Evolutionary conservation across 2,113 vertebrate species (phyloP).

Genomic region (Columba livia): DNA sequence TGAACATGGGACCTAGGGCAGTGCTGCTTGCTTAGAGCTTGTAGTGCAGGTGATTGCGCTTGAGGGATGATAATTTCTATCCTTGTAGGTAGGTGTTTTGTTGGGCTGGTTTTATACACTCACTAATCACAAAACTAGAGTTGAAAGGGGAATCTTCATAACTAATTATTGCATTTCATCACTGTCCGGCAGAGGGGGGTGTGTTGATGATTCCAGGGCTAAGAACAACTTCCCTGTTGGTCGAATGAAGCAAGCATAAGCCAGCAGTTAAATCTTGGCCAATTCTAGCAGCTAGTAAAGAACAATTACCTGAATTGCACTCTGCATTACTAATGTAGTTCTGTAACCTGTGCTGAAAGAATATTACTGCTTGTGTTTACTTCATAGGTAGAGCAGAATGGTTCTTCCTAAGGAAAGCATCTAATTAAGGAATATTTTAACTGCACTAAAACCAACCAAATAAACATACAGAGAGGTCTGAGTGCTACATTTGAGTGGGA

Average conservation of each 20-base stretch:
- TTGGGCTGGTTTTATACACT: not conserved
- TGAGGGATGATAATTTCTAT: not conserved
- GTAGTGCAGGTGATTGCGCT: not conserved
- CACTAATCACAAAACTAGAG: accelerated
- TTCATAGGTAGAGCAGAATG: not conserved
- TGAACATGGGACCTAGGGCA: accelerated
- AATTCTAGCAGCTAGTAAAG: not conserved
- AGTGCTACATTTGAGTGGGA: not conserved
- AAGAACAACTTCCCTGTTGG: accelerated
- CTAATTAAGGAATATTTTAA: not conserved
- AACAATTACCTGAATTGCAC: not conserved
- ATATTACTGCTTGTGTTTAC: not conserved
- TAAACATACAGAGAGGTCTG: not conserved
- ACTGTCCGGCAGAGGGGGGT: conserved; percentile 30
- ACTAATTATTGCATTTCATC: accelerated
- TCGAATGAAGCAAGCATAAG: not conserved
- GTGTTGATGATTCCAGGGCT: too few relatives aligned
- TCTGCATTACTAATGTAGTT: not conserved
- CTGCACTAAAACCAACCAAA: not conserved
- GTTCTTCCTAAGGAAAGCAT: not conserved
- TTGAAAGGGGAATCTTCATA: not conserved
- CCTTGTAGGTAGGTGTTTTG: not conserved
- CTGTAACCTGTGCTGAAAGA: not conserved
- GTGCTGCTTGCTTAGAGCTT: not conserved
- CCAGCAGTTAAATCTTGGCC: not conserved